Evolutionary conservation across 2,797 vertebrate genomes (phyloP).

Genomic region (Xyrichtys novacula): DNA sequence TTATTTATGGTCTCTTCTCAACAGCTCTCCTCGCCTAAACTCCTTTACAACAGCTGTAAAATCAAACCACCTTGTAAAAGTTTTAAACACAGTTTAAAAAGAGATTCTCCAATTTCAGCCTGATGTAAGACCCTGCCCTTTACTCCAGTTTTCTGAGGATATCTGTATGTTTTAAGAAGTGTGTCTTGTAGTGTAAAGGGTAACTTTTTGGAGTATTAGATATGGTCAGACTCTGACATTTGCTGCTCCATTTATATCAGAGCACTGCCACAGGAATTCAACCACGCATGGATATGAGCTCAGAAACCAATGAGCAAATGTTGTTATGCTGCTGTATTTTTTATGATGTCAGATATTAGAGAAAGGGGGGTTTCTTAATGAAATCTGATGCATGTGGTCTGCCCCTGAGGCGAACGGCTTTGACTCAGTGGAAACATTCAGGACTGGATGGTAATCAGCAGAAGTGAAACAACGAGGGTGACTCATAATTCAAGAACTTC

Average conservation of each 20-base stretch:
- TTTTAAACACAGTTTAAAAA: slow-evolving; percentile 6
- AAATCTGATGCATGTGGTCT: slow-evolving; percentile 8
- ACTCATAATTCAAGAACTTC: slow-evolving; percentile 30
- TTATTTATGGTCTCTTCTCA: slow-evolving; percentile 1
- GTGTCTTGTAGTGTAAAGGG: neutral
- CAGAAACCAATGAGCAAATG: neutral
- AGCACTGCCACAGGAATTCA: slow-evolving; percentile 7
- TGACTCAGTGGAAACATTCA: slow-evolving; percentile 21
- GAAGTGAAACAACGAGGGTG: slow-evolving; percentile 8
- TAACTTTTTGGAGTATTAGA: neutral
- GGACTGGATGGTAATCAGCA: slow-evolving; percentile 1
- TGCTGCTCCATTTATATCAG: neutral
- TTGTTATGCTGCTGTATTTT: neutral
- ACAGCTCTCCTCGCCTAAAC: neutral
- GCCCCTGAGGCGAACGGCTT: slow-evolving; percentile 14
- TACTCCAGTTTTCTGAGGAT: slow-evolving; percentile 1
- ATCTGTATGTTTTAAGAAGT: neutral
- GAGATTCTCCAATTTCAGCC: neutral
- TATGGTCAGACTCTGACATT: neutral
- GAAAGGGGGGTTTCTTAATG: neutral
- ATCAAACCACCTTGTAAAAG: slow-evolving; percentile 11
- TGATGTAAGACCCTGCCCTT: neutral
- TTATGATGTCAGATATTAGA: neutral
- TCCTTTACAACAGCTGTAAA: slow-evolving; percentile 8
- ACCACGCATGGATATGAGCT: neutral